phyloP scores from a whole-genome alignment of 2,797 vertebrate species.

The Argyrosomus regius region DNA sequence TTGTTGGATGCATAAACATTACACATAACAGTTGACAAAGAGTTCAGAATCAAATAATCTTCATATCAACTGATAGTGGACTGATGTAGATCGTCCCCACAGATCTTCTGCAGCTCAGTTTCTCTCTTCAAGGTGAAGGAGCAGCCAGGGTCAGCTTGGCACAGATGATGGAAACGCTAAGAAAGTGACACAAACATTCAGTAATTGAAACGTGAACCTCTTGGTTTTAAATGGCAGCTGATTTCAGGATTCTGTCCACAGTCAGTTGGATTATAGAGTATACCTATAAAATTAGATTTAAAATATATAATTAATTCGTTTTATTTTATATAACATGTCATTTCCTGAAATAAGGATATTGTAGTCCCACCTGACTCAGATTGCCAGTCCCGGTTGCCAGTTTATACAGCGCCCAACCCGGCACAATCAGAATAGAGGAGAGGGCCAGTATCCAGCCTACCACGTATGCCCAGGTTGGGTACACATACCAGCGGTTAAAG shows the following conservation, averaged over 20 bases:
- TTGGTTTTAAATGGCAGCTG: not conserved
- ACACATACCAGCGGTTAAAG: conserved; percentile 87
- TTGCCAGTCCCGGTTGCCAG: conserved; percentile 71
- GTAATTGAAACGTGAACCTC: not conserved
- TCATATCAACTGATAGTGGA: conserved; percentile 5
- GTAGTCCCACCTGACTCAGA: conserved; percentile 73
- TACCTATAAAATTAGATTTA: too few species aligned
- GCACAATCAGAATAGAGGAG: conserved; percentile 89
- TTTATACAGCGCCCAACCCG: conserved; percentile 74
- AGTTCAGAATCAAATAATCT: not conserved
- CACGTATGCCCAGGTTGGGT: conserved; percentile 87
- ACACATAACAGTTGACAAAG: not conserved
- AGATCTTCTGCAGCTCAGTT: conserved; percentile 38
- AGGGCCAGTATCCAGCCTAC: conserved; percentile 88
- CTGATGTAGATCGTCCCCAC: conserved; percentile 8
- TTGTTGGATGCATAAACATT: not conserved
- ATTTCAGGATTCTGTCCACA: too few species aligned
- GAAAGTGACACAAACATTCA: conserved; percentile 18
- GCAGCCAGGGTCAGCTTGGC: conserved; percentile 48
- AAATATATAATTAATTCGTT: not conserved
- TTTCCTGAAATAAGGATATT: not conserved
- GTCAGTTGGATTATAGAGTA: not conserved
- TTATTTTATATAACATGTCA: not conserved
- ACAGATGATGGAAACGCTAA: conserved; percentile 67
- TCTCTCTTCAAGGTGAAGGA: conserved; percentile 26